A percentile compares a stretch with the other conserved stretches of the same genome.
These are phyloP conservation scores for Isaurus tuberculatus DNA, from an alignment of 92 coral and sea anemone genomes.

Conservation along the genomic window DNA sequence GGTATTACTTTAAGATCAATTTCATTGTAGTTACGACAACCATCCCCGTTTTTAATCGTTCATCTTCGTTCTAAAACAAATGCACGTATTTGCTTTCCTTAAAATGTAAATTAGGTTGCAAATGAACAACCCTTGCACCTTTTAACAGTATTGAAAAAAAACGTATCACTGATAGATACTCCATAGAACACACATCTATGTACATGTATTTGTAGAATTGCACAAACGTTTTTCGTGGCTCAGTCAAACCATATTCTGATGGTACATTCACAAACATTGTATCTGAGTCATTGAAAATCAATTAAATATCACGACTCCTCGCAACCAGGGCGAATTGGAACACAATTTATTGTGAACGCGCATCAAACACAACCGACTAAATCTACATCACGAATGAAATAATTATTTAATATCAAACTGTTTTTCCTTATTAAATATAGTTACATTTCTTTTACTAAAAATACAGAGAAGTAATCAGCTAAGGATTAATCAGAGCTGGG, in stretches of 20 bases:
- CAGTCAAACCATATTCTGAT: neutral
- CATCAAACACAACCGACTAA: too few species aligned
- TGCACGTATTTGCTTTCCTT: conserved; percentile 24
- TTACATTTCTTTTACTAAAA: conserved; percentile 24
- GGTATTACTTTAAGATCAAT: neutral
- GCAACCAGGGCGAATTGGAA: too few species aligned
- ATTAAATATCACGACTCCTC: too few species aligned
- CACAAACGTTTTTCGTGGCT: neutral
- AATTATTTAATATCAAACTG: too few species aligned
- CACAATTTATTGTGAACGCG: too few species aligned
- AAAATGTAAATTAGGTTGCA: conserved; percentile 34
- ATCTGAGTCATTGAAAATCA: too few species aligned
- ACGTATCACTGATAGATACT: neutral
- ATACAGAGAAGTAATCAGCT: conserved; percentile 4
- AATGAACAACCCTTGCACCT: neutral
- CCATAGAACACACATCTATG: neutral
- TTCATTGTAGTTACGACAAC: neutral
- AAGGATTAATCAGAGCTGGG: neutral
- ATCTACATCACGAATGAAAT: too few species aligned
- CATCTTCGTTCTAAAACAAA: conserved; percentile 16
- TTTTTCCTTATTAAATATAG: too few species aligned
- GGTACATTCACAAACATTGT: too few species aligned
- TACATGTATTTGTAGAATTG: neutral
- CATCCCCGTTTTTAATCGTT: neutral
- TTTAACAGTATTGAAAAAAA: neutral